Conservation (phyloP, 2,888 invertebrate genomes). For the Cyaniris semiargus region DNA sequence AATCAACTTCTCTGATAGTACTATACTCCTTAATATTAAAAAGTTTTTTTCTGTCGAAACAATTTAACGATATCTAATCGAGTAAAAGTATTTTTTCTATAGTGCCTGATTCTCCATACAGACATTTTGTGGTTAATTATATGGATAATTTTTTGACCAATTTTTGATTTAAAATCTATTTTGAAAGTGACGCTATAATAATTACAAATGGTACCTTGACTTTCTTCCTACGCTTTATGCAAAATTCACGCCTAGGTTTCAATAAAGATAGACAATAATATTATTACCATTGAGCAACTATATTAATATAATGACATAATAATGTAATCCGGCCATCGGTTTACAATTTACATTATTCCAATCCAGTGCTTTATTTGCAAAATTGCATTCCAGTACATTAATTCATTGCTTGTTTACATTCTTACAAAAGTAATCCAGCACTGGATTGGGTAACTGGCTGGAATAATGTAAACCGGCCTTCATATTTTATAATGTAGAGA, state of each 20-base stretch:
- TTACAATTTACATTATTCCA: not conserved
- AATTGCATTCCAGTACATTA: too few relatives aligned
- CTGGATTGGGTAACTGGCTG: too few relatives aligned
- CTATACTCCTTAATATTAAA: too few relatives aligned
- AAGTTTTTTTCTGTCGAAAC: too few relatives aligned
- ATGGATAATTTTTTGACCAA: not conserved
- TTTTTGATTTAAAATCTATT: not conserved
- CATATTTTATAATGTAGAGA: too few relatives aligned
- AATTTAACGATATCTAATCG: too few relatives aligned
- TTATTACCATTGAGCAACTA: not conserved
- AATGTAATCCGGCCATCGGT: not conserved
- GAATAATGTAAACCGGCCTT: too few relatives aligned
- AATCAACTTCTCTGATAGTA: too few relatives aligned
- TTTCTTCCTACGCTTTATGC: conserved; percentile 7
- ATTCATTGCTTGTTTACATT: too few relatives aligned
- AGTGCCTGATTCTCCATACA: not conserved
- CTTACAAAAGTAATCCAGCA: too few relatives aligned
- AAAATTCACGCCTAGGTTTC: not conserved
- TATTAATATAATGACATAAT: not conserved
- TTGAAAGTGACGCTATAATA: not conserved
- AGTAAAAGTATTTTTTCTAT: too few relatives aligned
- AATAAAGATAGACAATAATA: not conserved
- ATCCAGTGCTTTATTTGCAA: too few relatives aligned
- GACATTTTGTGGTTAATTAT: not conserved
- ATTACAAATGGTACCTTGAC: conserved; percentile 3